A percentile compares a stretch with the other conserved stretches of the same genome.
Evolutionary conservation across 2,797 vertebrate species (phyloP).

Genomic region (Neoniphon sammara): DNA sequence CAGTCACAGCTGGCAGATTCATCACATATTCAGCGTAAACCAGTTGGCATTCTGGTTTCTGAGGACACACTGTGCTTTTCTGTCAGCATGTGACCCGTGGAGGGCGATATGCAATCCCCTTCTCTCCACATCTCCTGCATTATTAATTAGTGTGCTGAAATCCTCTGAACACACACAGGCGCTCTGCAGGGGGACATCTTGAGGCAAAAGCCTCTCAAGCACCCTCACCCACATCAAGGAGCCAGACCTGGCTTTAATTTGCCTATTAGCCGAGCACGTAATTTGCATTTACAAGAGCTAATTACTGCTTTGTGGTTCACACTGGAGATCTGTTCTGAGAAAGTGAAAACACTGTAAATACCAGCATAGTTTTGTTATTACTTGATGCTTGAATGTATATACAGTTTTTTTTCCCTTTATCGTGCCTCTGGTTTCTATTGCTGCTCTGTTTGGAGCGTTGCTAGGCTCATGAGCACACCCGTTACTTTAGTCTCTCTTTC

Average conservation of each 20-base stretch:
- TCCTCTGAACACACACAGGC: slow-evolving; percentile 62
- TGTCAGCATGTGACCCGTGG: slow-evolving; percentile 72
- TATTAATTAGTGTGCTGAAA: slow-evolving; percentile 80
- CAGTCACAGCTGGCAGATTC: slow-evolving; percentile 11
- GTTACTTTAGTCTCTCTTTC: slow-evolving; percentile 57
- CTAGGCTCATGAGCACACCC: slow-evolving; percentile 62
- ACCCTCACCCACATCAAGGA: slow-evolving; percentile 47
- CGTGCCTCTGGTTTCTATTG: slow-evolving; percentile 58
- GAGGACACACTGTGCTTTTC: slow-evolving; percentile 76
- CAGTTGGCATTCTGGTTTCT: slow-evolving; percentile 54
- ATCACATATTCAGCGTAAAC: slow-evolving; percentile 48
- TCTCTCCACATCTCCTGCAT: slow-evolving; percentile 79
- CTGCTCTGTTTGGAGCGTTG: slow-evolving; percentile 77
- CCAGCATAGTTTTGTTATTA: slow-evolving; percentile 15
- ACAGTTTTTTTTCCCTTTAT: slow-evolving; percentile 26
- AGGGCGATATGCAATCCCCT: slow-evolving; percentile 75
- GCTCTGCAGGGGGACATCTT: slow-evolving; percentile 67
- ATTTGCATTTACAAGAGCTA: slow-evolving; percentile 54
- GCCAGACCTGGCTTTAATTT: slow-evolving; percentile 66
- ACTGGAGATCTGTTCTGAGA: slow-evolving; percentile 16
- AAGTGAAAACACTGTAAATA: slow-evolving; percentile 27
- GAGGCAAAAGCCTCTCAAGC: slow-evolving; percentile 67
- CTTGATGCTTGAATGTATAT: slow-evolving; percentile 17
- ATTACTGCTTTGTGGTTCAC: slow-evolving; percentile 47
- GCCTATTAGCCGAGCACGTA: slow-evolving; percentile 47